Base-by-base conservation (phyloP, 2,797 vertebrate species). In the Mallotus villosus region DNA sequence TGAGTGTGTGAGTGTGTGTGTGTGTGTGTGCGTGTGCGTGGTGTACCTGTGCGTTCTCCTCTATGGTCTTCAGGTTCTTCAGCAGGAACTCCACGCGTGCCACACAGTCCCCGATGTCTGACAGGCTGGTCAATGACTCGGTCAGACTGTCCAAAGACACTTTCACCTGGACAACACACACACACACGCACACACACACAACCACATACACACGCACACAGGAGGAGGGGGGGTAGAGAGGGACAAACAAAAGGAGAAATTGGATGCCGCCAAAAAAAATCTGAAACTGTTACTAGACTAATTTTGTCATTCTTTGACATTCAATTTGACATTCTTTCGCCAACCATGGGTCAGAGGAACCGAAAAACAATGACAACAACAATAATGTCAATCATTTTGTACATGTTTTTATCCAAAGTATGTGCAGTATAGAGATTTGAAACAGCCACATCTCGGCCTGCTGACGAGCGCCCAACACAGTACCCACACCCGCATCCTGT, bases 41-140 rank as follows among this genome's bases (percentile, higher is more conserved):
- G n/a, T 74, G 78, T 55, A 97, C 96, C 95, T 96, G 92, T 87
- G 94, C 95, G 81, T 92, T 96, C 74, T 94, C 93, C 83, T 98
- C 93, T 81, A 98, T 77, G 14, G 85, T 75, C 84, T 91, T 94
- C 78, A 95, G 91, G n/a, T 97, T 95, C 74, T 87, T 93, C 5
- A 98, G 86, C 76, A 98, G 91, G 21, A 93, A 88, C 63, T 97
- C 94, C 71, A 97, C 93, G 66, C 89, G 92, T 34, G 87, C 78
- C 59, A 95, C 89, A 49, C 94, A 95, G 77, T 97, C 95, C 49
- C 94, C 95, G 1, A 88, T 84, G 60, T 95, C 92, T n/a, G 92
- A 89, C 65, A 95, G 90, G 51, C 84, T 80, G 55, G 88, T 90
- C 64, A 97, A 91, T 46, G 80, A 85, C 75, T 94, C 93, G 87